Conservation (phyloP, 37 sponge, comb jelly and placozoan genomes). For the Spongia lamella region DNA sequence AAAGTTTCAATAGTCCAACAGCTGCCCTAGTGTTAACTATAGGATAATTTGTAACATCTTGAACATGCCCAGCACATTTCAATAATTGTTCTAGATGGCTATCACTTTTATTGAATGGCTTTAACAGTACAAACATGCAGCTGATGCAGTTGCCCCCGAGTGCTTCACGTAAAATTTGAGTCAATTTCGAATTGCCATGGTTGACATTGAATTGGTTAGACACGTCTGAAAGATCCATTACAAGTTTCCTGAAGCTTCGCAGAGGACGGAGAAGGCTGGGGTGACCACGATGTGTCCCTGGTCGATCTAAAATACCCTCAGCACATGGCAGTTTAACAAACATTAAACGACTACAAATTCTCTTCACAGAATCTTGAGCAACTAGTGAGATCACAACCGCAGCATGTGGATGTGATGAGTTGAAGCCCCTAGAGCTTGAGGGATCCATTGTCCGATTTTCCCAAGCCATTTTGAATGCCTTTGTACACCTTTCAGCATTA, state of each 20-base stretch:
- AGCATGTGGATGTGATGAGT: too few species aligned
- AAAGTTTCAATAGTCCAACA: background rate
- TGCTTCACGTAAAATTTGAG: constrained; percentile 2
- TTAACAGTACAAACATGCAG: constrained; percentile 6
- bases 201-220: too few species aligned
- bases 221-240: too few species aligned
- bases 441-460: constrained; percentile 2
- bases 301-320: too few species aligned
- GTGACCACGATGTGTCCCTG: too few species aligned
- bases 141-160: constrained; percentile 21
- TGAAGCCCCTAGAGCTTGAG: too few species aligned
- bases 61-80: background rate
- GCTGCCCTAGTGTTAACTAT: constrained; percentile 17
- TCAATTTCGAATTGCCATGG: constrained; percentile 9
- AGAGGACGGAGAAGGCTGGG: too few species aligned
- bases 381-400: too few species aligned
- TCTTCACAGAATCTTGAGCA: too few species aligned
- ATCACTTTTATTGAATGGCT: background rate
- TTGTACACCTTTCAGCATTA: background rate
- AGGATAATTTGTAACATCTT: constrained; percentile 16
- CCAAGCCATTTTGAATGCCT: constrained; percentile 10
- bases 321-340: too few species aligned
- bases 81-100: constrained; percentile 2
- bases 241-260: too few species aligned
- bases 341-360: too few species aligned